These are phyloP conservation scores for Harlomillsia oculata DNA, from an alignment of 1,140 invertebrate species.

Conservation along the genomic window DNA sequence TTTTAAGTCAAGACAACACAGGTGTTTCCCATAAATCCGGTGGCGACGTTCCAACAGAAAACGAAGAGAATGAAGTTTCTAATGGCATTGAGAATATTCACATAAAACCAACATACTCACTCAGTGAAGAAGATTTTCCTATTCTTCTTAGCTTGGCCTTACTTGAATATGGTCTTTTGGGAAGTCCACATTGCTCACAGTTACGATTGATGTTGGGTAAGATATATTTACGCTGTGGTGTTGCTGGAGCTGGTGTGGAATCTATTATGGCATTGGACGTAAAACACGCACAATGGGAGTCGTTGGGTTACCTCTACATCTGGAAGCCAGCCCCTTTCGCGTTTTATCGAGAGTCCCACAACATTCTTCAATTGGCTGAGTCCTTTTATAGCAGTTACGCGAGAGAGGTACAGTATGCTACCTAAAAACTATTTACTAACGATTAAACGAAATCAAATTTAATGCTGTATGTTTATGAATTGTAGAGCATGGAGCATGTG, in stretches of 20 bases:
- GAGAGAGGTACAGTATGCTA: slow-evolving; percentile 57
- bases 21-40: too few species aligned
- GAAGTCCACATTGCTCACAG: slow-evolving; percentile 67
- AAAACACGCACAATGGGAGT: slow-evolving; percentile 90
- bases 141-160: slow-evolving; percentile 45
- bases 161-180: slow-evolving; percentile 57
- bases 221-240: slow-evolving; percentile 61
- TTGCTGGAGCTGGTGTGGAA: slow-evolving; percentile 32
- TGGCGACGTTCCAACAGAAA: background rate
- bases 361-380: slow-evolving; percentile 58
- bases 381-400: slow-evolving; percentile 78
- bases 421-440: too few species aligned
- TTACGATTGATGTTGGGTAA: slow-evolving; percentile 62
- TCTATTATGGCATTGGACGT: slow-evolving; percentile 58
- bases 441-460: slow-evolving; percentile 22
- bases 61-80: background rate
- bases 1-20: too few species aligned
- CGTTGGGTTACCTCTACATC: slow-evolving; percentile 71
- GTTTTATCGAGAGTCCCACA: slow-evolving; percentile 53
- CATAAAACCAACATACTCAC: too few species aligned
- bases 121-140: slow-evolving; percentile 19
- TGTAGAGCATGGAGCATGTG: slow-evolving; percentile 78
- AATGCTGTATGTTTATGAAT: slow-evolving; percentile 34
- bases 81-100: slow-evolving; percentile 3
- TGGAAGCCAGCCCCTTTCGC: slow-evolving; percentile 59